Percentiles rank a stretch among this genome's conserved stretches.
Evolutionary conservation across 2,888 invertebrate genomes (phyloP).

Genomic region (Didymodactylos carnosus): DNA sequence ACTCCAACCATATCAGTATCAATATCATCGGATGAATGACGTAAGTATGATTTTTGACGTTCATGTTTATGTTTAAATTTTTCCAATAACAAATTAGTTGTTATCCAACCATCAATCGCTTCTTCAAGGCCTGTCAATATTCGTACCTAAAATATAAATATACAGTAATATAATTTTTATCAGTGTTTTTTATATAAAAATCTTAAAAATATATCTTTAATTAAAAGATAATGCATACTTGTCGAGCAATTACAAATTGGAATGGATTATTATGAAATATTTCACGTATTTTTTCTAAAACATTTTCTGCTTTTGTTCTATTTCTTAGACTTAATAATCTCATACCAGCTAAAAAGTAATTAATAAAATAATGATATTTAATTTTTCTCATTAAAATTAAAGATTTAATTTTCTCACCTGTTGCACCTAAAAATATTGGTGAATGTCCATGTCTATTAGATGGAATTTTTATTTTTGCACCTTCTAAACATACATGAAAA

Average conservation of each 20-base stretch:
- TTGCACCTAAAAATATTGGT: constrained; percentile 37
- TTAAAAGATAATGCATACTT: background rate
- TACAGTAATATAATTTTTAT: background rate
- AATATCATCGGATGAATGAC: background rate
- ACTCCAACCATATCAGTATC: constrained; percentile 28
- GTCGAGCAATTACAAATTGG: background rate
- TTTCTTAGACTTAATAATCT: background rate
- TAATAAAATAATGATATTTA: too few relatives aligned
- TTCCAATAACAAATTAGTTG: background rate
- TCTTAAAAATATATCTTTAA: background rate
- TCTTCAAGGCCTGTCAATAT: background rate
- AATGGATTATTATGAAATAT: background rate
- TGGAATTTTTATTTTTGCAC: constrained; percentile 27
- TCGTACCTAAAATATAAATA: background rate
- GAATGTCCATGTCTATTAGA: constrained; percentile 22
- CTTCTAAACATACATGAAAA: constrained; percentile 26
- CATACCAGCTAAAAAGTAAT: too few relatives aligned
- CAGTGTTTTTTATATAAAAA: background rate
- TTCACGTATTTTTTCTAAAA: background rate
- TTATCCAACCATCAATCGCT: background rate
- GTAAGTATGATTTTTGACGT: background rate
- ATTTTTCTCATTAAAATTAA: too few relatives aligned
- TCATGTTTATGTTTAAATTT: background rate
- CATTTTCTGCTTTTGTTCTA: background rate
- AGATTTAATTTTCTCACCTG: too few relatives aligned